These are phyloP conservation scores for Atta colombica DNA, from an alignment of 1,140 invertebrate genomes.

Conservation along the genomic window DNA sequence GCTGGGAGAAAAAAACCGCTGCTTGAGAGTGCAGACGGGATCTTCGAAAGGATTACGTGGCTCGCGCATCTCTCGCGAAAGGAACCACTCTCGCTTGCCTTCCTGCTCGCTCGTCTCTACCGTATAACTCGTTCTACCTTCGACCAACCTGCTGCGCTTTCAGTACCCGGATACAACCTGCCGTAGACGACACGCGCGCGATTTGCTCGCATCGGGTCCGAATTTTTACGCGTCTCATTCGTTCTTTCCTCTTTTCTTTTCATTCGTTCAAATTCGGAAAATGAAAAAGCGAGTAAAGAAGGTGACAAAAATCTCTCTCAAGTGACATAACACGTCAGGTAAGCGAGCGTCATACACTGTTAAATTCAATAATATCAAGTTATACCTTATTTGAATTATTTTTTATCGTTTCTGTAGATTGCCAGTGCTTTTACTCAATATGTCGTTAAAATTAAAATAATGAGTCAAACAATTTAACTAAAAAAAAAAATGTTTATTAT, in stretches of 20 bases:
- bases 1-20: constrained; percentile 23
- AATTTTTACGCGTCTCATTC: constrained; percentile 36
- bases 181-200: constrained; percentile 73
- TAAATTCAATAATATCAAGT: too few species aligned
- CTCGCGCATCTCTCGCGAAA: constrained; percentile 65
- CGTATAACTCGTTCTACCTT: constrained; percentile 71
- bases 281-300: neutral
- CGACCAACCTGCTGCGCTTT: constrained; percentile 66
- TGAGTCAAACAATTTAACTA: too few species aligned
- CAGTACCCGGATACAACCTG: constrained; percentile 74
- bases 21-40: constrained; percentile 24
- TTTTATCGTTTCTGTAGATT: too few species aligned
- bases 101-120: constrained; percentile 68
- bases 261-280: neutral
- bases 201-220: constrained; percentile 55
- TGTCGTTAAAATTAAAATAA: too few species aligned
- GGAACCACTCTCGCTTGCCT: constrained; percentile 69
- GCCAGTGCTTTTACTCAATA: too few species aligned
- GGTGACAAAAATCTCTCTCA: neutral
- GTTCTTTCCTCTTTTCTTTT: neutral
- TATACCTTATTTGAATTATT: too few species aligned
- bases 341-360: neutral
- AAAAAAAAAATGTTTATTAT: too few species aligned
- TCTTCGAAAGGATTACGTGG: constrained; percentile 48
- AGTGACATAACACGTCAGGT: constrained; percentile 6